Base-by-base conservation (phyloP, 2,797 vertebrate species). In the Columba guinea region DNA sequence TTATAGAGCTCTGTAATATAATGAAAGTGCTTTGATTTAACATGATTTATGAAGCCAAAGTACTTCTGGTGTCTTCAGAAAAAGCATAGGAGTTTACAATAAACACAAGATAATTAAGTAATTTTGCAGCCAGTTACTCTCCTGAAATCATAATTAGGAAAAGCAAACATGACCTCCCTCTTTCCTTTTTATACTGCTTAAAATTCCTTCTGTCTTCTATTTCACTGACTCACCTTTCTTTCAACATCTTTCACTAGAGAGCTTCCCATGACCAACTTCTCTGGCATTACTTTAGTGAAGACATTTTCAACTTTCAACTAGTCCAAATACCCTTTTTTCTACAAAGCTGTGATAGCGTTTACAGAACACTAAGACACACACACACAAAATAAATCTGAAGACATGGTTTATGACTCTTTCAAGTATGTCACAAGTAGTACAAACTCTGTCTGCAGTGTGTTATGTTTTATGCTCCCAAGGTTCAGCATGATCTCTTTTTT, bases 61-160 rank as follows among this genome's bases (percentile, higher is more conserved):
- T 49, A 73, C 58, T 92, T 94, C 81, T 89, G 64, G 84, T 92
- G 89, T 86, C 88, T 87, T 96, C 86, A 95, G 93, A 89, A 94
- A 96, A 96, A 93, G 82, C 67, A 83, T 2, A 79, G 32, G 44
- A 74, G 53, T 89, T 96, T 89, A 94, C 77, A 79, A 95, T 77
- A 96, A 96, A 96, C 77, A 89, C 27, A 93, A 93, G 88, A 96
- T 95, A 97, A 96, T 94, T 91, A 94, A 93, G 87, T 88, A 95
- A 94, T 95, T 96, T 90, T 94, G 93, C 95, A 96, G 85, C 53
- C 86, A 87, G 74, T 95, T 92, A 92, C 56, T 80, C 56, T 90
- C 78, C 90, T 92, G 70, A 96, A 96, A 96, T 84, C 64, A 64
- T 83, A 95, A 90, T 92, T 85, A 89, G 81, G 35, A 73, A 95